Conservation (phyloP, 2,797 vertebrate genomes). For the Labroides dimidiatus region DNA sequence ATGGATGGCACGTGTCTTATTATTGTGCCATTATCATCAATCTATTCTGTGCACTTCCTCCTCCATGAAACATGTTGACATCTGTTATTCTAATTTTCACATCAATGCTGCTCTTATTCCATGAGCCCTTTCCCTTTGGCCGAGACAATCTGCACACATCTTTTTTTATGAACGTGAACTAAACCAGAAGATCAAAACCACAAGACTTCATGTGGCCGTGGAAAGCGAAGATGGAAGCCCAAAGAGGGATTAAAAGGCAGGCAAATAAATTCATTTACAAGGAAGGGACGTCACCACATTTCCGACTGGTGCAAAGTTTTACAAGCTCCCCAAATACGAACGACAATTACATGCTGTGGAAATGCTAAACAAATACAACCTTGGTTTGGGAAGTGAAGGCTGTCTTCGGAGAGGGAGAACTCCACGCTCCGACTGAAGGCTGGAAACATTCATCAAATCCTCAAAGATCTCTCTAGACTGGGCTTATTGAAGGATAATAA, state of each 20-base stretch:
- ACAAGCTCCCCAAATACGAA: slow-evolving; percentile 73
- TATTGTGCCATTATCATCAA: slow-evolving; percentile 56
- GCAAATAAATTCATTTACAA: slow-evolving; percentile 80
- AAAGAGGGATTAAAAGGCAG: slow-evolving; percentile 64
- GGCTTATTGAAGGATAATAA: slow-evolving; percentile 6
- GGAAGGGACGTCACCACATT: slow-evolving; percentile 74
- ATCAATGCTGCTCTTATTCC: slow-evolving; percentile 50
- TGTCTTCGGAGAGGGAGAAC: slow-evolving; percentile 37
- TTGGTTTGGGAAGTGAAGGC: slow-evolving; percentile 48
- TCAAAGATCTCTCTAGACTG: neutral
- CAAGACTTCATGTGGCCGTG: slow-evolving; percentile 65
- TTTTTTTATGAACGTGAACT: slow-evolving; percentile 76
- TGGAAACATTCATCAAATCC: neutral
- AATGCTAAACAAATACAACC: slow-evolving; percentile 76
- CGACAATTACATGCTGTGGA: slow-evolving; percentile 77
- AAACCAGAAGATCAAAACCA: slow-evolving; percentile 69
- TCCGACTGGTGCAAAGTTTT: slow-evolving; percentile 72
- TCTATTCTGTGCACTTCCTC: slow-evolving; percentile 50
- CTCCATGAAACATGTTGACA: slow-evolving; percentile 64
- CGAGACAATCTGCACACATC: slow-evolving; percentile 46
- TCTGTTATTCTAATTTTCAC: slow-evolving; percentile 77
- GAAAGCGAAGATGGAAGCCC: slow-evolving; percentile 60
- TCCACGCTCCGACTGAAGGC: slow-evolving; percentile 15
- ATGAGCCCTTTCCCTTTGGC: slow-evolving; percentile 47
- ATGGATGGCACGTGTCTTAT: slow-evolving; percentile 56